A percentile compares a stretch with the other conserved stretches of the same genome.
Evolutionary conservation across 1,140 invertebrate species (phyloP).

Genomic region (Marisa cornuarietis): DNA sequence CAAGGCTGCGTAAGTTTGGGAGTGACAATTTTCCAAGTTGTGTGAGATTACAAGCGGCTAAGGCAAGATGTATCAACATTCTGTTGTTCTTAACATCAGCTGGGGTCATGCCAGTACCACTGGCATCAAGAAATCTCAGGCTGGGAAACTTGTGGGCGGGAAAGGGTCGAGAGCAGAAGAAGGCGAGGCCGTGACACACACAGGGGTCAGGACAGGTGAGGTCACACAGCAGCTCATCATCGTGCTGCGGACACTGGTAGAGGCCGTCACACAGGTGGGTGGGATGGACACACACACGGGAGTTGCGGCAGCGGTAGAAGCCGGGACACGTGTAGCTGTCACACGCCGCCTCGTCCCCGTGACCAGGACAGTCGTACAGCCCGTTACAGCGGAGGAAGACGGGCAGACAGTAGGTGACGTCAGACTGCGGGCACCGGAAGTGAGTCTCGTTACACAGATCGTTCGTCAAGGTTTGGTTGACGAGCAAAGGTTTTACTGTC

Average conservation of each 20-base stretch:
- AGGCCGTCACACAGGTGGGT: slow-evolving; percentile 24
- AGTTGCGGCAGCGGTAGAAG: slow-evolving; percentile 21
- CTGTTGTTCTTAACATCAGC: background rate
- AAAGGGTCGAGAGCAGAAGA: slow-evolving; percentile 5
- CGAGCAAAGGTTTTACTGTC: background rate
- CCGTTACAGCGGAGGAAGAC: slow-evolving; percentile 29
- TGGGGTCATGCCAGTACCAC: background rate
- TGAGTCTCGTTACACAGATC: slow-evolving; percentile 11
- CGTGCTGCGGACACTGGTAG: slow-evolving; percentile 27
- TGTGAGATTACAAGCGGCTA: background rate
- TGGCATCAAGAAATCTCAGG: slow-evolving; percentile 11
- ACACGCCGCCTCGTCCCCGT: slow-evolving; percentile 20
- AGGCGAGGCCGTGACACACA: slow-evolving; percentile 18
- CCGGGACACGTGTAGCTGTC: slow-evolving; percentile 11
- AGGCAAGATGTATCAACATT: slow-evolving; percentile 6
- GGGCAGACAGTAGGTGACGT: slow-evolving; percentile 13
- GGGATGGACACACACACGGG: slow-evolving; percentile 18
- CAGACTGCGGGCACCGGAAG: slow-evolving; percentile 9
- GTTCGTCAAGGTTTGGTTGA: background rate
- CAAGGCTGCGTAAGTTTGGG: slow-evolving; percentile 20
- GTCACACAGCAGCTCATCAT: slow-evolving; percentile 27
- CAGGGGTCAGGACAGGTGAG: slow-evolving; percentile 21
- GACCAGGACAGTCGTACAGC: slow-evolving; percentile 19
- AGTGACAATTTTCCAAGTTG: background rate
- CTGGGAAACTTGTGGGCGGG: background rate